A percentile compares a stretch with the other conserved stretches of the same genome.
Conservation (phyloP, 2,113 vertebrate species). For the Sakesphorus luctuosus region DNA sequence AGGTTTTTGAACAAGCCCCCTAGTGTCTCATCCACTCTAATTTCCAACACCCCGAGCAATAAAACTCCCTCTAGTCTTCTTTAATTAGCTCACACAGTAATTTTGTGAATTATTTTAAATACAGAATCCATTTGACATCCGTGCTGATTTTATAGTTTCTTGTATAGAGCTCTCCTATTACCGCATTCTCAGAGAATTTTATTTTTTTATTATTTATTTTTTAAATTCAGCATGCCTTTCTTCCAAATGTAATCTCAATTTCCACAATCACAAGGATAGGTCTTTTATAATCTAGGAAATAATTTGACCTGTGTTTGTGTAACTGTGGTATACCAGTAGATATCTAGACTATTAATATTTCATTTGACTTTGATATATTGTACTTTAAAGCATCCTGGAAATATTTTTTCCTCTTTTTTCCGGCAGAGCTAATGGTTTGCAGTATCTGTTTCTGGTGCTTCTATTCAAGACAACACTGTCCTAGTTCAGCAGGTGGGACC, state of each 20-base stretch:
- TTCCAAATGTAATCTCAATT: neutral
- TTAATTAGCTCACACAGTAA: slow-evolving; percentile 51
- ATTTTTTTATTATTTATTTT: neutral
- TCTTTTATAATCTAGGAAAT: neutral
- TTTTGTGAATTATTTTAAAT: slow-evolving; percentile 57
- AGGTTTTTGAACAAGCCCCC: slow-evolving; percentile 52
- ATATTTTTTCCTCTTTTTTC: neutral
- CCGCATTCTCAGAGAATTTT: neutral
- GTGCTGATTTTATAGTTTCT: slow-evolving; percentile 21
- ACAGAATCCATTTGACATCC: slow-evolving; percentile 8
- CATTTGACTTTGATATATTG: neutral
- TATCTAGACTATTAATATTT: slow-evolving; percentile 22
- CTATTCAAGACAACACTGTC: neutral
- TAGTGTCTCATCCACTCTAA: slow-evolving; percentile 29
- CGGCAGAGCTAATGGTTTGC: neutral
- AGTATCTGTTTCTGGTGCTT: neutral
- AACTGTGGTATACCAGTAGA: neutral
- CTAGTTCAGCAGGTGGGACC: too few relatives aligned
- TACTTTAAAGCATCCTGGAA: neutral
- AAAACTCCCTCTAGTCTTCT: slow-evolving; percentile 36
- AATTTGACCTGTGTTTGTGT: slow-evolving; percentile 21
- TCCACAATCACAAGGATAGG: neutral
- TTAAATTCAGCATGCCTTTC: neutral
- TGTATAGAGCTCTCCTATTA: neutral
- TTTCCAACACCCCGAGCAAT: slow-evolving; percentile 44